These are phyloP conservation scores for Scolopax mira DNA, from an alignment of 2,113 vertebrate species.

Conservation along the genomic window DNA sequence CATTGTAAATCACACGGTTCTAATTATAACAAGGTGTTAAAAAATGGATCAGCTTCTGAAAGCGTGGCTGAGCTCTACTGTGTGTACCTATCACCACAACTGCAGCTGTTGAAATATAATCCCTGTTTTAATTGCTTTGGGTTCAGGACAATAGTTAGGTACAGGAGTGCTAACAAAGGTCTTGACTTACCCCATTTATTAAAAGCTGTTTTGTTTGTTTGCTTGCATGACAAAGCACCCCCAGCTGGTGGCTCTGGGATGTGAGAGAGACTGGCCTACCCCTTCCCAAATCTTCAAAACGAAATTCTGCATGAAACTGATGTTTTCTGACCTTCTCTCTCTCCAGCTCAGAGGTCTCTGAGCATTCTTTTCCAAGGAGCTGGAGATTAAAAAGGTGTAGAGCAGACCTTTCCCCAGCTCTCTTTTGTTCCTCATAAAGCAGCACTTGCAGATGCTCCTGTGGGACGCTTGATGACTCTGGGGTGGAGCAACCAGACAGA, in stretches of 20 bases:
- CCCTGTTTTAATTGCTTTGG: slow-evolving; percentile 48
- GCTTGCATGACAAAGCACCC: slow-evolving; percentile 11
- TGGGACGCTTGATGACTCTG: not conserved
- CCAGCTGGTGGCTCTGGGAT: not conserved
- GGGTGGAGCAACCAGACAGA: not conserved
- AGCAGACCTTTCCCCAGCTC: not conserved
- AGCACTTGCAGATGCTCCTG: not conserved
- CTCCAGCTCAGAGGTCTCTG: not conserved
- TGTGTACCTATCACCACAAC: not conserved
- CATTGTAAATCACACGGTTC: not conserved
- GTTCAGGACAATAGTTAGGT: slow-evolving; percentile 14
- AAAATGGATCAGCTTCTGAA: slow-evolving; percentile 42
- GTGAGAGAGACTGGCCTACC: not conserved
- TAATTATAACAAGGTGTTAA: slow-evolving; percentile 54
- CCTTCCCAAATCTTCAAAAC: not conserved
- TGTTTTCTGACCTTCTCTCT: not conserved
- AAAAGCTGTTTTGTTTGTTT: slow-evolving; percentile 31
- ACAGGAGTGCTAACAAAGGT: slow-evolving; percentile 6
- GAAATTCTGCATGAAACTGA: not conserved
- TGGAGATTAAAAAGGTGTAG: slow-evolving; percentile 18
- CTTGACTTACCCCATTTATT: not conserved
- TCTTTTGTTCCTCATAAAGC: not conserved
- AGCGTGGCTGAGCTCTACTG: not conserved
- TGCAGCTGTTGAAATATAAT: slow-evolving; percentile 4
- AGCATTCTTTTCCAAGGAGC: not conserved